Evolutionary conservation across 2,113 vertebrate genomes (phyloP).

Genomic region (Gopherus flavomarginatus): DNA sequence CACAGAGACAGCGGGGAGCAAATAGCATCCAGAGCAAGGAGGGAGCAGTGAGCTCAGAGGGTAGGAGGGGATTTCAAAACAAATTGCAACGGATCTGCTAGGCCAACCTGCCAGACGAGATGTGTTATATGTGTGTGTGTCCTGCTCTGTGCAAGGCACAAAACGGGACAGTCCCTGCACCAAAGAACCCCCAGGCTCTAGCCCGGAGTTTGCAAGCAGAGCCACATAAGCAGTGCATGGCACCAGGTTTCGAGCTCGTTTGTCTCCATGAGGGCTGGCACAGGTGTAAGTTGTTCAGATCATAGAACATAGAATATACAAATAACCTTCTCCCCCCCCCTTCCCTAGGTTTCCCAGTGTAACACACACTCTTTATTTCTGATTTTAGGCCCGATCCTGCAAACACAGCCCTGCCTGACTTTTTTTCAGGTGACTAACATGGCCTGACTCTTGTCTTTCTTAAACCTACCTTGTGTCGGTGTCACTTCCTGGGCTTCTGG

Average conservation of each 20-base stretch:
- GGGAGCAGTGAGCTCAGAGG: not conserved
- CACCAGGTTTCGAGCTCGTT: not conserved
- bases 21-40: not conserved
- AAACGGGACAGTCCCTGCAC: not conserved
- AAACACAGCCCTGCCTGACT: not conserved
- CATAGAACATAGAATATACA: not conserved
- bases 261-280: not conserved
- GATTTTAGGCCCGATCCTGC: not conserved
- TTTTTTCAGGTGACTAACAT: not conserved
- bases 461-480: not conserved
- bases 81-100: not conserved
- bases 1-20: not conserved
- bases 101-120: not conserved
- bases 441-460: not conserved
- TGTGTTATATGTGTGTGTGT: not conserved
- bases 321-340: not conserved
- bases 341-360: not conserved
- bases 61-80: not conserved
- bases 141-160: not conserved
- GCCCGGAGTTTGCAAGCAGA: no score
- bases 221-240: no score
- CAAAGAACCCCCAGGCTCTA: not conserved
- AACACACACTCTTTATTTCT: not conserved
- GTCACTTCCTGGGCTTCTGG: accelerated
- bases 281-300: not conserved